Percentiles rank a stretch among this genome's conserved stretches.
Conservation (phyloP, 2,797 vertebrate species). For the Cheirogaleus major region DNA sequence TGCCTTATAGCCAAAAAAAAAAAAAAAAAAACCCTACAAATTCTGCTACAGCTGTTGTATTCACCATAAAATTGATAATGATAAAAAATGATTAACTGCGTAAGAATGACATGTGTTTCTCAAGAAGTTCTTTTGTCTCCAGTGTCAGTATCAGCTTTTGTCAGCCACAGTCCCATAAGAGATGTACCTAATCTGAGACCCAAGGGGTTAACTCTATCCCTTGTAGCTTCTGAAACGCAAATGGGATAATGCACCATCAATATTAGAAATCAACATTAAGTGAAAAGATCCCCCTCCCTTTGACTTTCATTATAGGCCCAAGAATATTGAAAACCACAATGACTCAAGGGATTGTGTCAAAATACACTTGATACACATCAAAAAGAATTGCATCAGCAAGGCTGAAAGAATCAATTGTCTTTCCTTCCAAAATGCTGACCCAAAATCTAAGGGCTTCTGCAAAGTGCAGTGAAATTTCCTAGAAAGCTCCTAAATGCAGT, state of each 20-base stretch:
- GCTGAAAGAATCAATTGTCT: conserved; percentile 65
- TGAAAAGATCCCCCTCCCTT: conserved; percentile 40
- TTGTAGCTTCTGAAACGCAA: conserved; percentile 46
- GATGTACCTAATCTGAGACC: neutral
- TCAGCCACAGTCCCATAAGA: neutral
- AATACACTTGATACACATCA: conserved; percentile 66
- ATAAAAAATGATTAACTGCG: conserved; percentile 68
- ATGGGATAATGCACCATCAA: conserved; percentile 36
- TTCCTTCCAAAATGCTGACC: conserved; percentile 67
- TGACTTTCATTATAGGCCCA: conserved; percentile 65
- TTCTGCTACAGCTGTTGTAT: conserved; percentile 83
- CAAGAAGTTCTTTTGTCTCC: conserved; percentile 44
- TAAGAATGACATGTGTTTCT: conserved; percentile 68
- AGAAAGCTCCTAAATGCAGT: conserved; percentile 36
- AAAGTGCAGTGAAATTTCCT: conserved; percentile 35
- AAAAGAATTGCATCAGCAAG: conserved; percentile 59
- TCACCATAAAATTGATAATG: conserved; percentile 76
- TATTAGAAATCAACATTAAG: conserved; percentile 70
- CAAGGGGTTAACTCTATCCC: conserved; percentile 56
- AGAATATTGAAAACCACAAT: conserved; percentile 70
- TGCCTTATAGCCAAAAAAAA: conserved; percentile 83
- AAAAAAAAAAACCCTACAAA: conserved; percentile 16
- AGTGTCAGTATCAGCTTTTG: conserved; percentile 8
- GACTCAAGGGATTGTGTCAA: conserved; percentile 70
- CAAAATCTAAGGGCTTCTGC: conserved; percentile 39